Conservation (phyloP, 1,140 invertebrate genomes). For the Trichomalopsis sarcophagae region DNA sequence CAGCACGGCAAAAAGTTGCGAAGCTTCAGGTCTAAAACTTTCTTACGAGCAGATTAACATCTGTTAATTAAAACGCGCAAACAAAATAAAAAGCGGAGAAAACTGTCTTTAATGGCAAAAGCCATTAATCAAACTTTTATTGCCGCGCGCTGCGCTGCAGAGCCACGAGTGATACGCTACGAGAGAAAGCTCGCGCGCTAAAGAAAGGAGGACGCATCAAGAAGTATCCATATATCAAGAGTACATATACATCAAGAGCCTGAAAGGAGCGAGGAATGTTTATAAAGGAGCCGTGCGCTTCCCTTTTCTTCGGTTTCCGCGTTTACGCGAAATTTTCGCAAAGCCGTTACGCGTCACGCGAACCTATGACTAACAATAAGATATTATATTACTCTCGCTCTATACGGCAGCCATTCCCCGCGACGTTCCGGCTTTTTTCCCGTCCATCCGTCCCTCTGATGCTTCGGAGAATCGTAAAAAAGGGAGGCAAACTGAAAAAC, state of each 20-base stretch:
- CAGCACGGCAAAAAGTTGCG: background rate
- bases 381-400: background rate
- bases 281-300: background rate
- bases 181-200: background rate
- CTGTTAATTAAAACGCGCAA: slow-evolving; percentile 7
- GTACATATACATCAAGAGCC: background rate
- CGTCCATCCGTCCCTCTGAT: background rate
- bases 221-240: slow-evolving; percentile 1
- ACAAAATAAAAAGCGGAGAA: background rate
- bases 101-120: background rate
- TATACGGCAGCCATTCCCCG: background rate
- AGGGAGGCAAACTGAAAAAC: background rate
- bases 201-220: background rate
- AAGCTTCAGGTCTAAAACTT: background rate
- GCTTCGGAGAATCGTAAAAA: background rate
- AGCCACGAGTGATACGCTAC: background rate
- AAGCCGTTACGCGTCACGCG: background rate
- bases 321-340: background rate
- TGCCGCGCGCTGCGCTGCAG: background rate
- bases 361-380: slow-evolving; percentile 12
- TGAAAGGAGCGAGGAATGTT: slow-evolving; percentile 2
- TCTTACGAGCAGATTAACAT: slow-evolving; percentile 15
- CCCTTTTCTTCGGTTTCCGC: no score
- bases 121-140: slow-evolving; percentile 23
- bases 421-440: no score